Base-by-base conservation (phyloP, 2,888 invertebrate species). In the Metalampra italica region DNA sequence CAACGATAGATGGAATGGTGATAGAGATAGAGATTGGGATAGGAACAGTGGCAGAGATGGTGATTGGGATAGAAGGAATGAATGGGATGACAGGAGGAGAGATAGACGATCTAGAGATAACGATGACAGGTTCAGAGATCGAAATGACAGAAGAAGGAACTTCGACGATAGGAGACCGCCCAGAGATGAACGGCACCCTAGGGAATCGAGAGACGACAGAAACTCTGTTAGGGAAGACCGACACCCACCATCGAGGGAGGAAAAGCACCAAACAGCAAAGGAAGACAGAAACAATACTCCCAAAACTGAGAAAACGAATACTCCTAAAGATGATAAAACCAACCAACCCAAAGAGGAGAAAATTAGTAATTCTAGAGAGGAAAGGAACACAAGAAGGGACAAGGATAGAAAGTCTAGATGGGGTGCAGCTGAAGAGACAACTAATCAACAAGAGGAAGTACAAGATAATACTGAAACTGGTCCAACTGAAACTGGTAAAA, bases 381-480 rank as follows among this genome's bases (percentile, higher is more conserved):
- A 72, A 30, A 62, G 70, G 39, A 65, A 56, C 47, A 50, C 63
- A 14, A 67, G 75, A 39, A 68, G 78, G 45, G 84, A 85, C 12
- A 82, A 77, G 54, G 88, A 88, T 50, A 75, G 88, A 30, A 88
- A 85, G 49, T 88, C 88, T 1, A 69, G 88, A 34, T 88, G 88
- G 88, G 88, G 88, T 0, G 84, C 82, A 1, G 77, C 83, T 0
- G 82, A 82, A 2, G 82, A 82, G 41, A n/a, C 45, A 0, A 29
- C 52, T 5, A 38, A 43, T 22, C 52, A 51, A 14, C 51, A 53
- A 32, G 47, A 45, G 11, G 55, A 52, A 46, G 29, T 37, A 8
- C 48, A 52, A 32, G 8, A 34, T 9, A 37, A 12, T 14, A 29
- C 41, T 7, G 52, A 40, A 46, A n/a, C n/a, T n/a, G n/a, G n/a